A percentile compares a stretch with the other conserved stretches of the same genome.
These are phyloP conservation scores for Geococcyx californianus DNA, from an alignment of 2,113 vertebrate species.

Conservation along the genomic window DNA sequence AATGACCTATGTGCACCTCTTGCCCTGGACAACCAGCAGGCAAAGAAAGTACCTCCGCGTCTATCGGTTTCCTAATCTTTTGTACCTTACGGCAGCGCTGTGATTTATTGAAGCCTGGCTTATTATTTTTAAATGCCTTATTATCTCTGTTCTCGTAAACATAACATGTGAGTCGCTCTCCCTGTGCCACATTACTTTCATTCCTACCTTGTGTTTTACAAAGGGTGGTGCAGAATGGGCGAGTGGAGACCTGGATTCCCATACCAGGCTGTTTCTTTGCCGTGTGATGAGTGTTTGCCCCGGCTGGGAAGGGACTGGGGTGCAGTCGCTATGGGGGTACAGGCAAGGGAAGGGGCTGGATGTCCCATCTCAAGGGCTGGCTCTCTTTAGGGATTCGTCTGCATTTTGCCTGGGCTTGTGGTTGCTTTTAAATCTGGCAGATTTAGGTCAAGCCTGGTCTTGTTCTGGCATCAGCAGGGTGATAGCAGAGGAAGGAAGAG, in stretches of 20 bases:
- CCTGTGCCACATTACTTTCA: neutral
- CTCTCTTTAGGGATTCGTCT: neutral
- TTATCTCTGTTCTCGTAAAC: neutral
- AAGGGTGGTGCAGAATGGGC: neutral
- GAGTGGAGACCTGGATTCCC: neutral
- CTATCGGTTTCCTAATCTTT: neutral
- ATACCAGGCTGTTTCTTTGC: neutral
- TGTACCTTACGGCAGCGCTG: neutral
- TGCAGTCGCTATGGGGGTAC: neutral
- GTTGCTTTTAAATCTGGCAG: neutral
- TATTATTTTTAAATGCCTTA: neutral
- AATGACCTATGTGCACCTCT: rapidly evolving
- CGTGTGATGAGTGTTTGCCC: rapidly evolving
- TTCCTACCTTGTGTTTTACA: neutral
- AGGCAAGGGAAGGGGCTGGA: rapidly evolving
- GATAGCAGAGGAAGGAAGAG: neutral
- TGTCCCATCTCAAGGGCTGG: rapidly evolving
- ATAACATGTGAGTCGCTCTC: neutral
- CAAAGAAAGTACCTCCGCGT: neutral
- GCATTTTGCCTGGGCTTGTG: rapidly evolving
- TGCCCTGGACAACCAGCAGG: neutral
- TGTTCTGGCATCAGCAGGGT: neutral
- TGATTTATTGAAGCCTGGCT: neutral
- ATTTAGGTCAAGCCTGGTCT: neutral
- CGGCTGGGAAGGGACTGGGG: neutral